These are phyloP conservation scores for Phortica okadai DNA, from an alignment of 2,888 invertebrate genomes.

Conservation along the genomic window DNA sequence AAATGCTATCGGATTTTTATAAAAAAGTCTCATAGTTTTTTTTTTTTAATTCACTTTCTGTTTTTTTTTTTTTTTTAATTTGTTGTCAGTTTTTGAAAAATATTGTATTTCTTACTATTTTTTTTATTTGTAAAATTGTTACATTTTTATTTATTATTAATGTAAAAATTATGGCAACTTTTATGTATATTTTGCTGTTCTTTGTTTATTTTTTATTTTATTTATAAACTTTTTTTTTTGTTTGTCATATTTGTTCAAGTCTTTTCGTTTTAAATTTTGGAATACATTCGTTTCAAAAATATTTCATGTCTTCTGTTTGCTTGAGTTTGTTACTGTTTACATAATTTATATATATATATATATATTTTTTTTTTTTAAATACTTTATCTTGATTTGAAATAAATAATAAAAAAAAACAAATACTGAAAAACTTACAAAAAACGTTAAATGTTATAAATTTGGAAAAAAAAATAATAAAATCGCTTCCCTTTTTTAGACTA, in stretches of 20 bases:
- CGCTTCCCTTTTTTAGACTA: background rate
- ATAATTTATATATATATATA: no score
- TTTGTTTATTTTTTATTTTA: background rate
- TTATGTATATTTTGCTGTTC: background rate
- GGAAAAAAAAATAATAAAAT: no score
- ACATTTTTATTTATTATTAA: background rate
- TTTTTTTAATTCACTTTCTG: background rate
- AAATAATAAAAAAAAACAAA: background rate
- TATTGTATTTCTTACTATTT: slow-evolving; percentile 4
- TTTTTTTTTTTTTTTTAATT: background rate
- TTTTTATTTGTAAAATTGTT: slow-evolving; percentile 26
- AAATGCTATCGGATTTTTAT: background rate
- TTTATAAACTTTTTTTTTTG: background rate
- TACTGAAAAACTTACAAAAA: no score
- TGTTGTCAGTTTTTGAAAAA: background rate
- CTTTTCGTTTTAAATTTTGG: slow-evolving; percentile 47
- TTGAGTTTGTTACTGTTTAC: background rate
- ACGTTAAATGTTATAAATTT: no score
- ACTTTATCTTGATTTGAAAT: slow-evolving; percentile 8
- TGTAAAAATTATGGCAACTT: slow-evolving; percentile 49
- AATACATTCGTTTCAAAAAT: background rate
- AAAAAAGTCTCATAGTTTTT: background rate
- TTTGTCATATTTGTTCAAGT: slow-evolving; percentile 33
- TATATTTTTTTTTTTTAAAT: background rate
- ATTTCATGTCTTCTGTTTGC: background rate